These are phyloP conservation scores for Tethea ocularis DNA, from an alignment of 2,888 invertebrate genomes.

Conservation along the genomic window DNA sequence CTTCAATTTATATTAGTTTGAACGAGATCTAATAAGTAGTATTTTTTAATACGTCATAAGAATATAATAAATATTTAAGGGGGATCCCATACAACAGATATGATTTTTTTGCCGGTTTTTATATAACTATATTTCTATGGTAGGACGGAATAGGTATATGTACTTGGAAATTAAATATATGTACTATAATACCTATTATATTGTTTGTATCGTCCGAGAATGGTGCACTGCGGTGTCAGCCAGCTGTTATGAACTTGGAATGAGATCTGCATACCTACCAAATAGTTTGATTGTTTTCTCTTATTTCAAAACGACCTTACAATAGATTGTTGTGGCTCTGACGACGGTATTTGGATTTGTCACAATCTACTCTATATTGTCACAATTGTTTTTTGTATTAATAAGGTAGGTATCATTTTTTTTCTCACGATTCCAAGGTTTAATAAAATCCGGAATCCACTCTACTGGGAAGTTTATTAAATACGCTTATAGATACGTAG, in stretches of 20 bases:
- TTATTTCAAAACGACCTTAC: not conserved
- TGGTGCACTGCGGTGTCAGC: conserved; percentile 42
- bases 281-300: conserved; percentile 20
- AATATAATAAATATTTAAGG: no score
- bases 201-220: conserved; percentile 21
- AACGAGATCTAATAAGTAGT: no score
- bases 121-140: no score
- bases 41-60: no score
- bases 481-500: no score
- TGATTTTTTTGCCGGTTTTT: no score
- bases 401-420: not conserved
- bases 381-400: not conserved
- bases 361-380: no score
- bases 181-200: not conserved
- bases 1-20: no score
- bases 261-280: conserved; percentile 36
- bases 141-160: not conserved
- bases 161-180: not conserved
- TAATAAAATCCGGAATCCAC: no score
- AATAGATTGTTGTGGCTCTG: not conserved
- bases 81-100: no score
- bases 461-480: no score
- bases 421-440: no score
- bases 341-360: not conserved
- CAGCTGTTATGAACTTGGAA: conserved; percentile 41